Evolutionary conservation across 2,113 vertebrate species (phyloP).

Genomic region (Myiozetetes cayanensis): DNA sequence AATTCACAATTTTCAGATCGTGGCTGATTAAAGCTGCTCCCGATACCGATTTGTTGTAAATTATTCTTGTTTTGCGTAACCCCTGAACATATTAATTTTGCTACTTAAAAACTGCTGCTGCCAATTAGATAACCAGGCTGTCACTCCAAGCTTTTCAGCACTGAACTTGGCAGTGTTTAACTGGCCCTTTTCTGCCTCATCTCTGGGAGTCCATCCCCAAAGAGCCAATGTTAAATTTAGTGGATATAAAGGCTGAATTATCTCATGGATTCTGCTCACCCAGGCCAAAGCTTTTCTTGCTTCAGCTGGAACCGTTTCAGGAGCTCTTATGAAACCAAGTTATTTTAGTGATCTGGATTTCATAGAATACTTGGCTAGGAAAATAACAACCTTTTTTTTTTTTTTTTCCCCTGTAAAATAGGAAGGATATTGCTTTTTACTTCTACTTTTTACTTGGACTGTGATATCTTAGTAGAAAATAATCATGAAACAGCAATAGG

Average conservation of each 20-base stretch:
- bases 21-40: neutral
- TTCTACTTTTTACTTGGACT: neutral
- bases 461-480: neutral
- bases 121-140: conserved; percentile 4
- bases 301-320: conserved; percentile 24
- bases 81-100: neutral
- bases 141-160: neutral
- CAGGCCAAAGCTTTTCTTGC: neutral
- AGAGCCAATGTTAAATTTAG: neutral
- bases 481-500: neutral
- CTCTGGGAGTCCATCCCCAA: neutral
- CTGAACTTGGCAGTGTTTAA: neutral
- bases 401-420: neutral
- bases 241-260: neutral
- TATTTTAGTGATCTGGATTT: conserved; percentile 11
- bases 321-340: neutral
- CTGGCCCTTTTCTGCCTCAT: neutral
- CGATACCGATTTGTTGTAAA: neutral
- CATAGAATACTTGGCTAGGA: neutral
- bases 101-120: neutral
- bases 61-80: conserved; percentile 20
- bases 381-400: neutral
- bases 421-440: neutral
- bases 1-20: neutral
- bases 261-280: neutral